phyloP scores from a whole-genome alignment of 2,113 vertebrate species.

The Nibea albiflora region DNA sequence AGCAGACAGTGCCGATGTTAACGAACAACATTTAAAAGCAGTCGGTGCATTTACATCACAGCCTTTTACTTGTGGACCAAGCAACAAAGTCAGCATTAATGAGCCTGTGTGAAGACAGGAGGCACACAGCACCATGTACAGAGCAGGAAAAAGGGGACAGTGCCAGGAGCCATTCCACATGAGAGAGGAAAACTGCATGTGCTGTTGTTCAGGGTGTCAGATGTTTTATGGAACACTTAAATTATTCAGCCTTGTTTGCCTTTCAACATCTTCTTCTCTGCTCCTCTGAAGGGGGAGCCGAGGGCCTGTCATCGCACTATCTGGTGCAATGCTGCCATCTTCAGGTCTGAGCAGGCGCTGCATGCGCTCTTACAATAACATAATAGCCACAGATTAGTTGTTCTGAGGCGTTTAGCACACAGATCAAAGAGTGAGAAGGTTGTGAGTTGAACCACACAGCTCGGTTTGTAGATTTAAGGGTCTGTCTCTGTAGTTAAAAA shows the following conservation, averaged over 20 bases:
- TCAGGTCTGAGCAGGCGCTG: conserved; percentile 46
- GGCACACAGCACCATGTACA: conserved; percentile 12
- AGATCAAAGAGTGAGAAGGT: neutral
- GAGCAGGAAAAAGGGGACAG: neutral
- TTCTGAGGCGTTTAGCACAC: neutral
- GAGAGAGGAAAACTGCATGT: conserved; percentile 22
- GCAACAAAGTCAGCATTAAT: conserved; percentile 11
- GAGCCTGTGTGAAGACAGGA: conserved; percentile 9
- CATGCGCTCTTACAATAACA: neutral
- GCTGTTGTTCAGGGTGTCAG: conserved; percentile 41
- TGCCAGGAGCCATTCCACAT: neutral
- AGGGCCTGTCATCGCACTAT: neutral
- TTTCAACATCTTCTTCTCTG: conserved; percentile 36
- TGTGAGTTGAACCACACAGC: neutral
- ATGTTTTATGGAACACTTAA: conserved; percentile 65
- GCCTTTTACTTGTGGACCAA: neutral
- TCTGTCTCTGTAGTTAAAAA: neutral
- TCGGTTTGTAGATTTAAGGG: conserved; percentile 8
- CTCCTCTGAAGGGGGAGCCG: conserved; percentile 14
- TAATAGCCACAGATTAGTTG: neutral
- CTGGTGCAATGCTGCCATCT: conserved; percentile 65
- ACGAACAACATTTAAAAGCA: neutral
- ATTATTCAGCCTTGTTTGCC: conserved; percentile 61
- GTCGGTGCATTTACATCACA: neutral
- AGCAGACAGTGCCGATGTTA: neutral